Percentiles rank a stretch among this genome's conserved stretches.
phyloP scores from a whole-genome alignment of 1,140 invertebrate species.

The Epicauta chinensis region DNA sequence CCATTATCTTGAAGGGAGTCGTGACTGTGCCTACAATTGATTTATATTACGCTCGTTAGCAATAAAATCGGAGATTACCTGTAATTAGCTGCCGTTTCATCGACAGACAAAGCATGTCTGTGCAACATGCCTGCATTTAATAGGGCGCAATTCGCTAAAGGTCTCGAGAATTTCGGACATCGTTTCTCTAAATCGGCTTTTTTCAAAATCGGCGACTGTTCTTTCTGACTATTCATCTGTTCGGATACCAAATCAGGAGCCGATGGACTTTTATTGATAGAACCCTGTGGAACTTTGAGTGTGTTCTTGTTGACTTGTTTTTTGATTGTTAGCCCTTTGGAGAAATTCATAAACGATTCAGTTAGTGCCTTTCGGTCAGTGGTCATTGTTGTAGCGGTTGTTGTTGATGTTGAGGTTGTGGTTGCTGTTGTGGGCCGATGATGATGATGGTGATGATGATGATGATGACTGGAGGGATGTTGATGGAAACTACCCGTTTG shows the following conservation, averaged over 20 bases:
- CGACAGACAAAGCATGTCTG: constrained; percentile 56
- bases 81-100: constrained; percentile 47
- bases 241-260: constrained; percentile 35
- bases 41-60: background rate
- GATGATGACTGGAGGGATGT: constrained; percentile 20
- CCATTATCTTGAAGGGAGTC: constrained; percentile 50
- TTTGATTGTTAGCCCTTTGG: constrained; percentile 48
- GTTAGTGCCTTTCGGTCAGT: constrained; percentile 56
- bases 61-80: constrained; percentile 29
- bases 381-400: background rate
- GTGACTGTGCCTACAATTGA: constrained; percentile 40
- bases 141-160: constrained; percentile 45
- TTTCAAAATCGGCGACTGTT: constrained; percentile 16
- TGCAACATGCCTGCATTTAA: constrained; percentile 52
- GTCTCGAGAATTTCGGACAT: constrained; percentile 16
- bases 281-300: constrained; percentile 34
- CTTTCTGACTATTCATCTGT: constrained; percentile 8
- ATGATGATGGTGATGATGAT: too few species aligned
- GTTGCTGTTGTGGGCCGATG: too few species aligned
- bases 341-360: constrained; percentile 63
- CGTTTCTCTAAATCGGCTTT: constrained; percentile 30
- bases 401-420: too few species aligned
- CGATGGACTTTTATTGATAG: constrained; percentile 39
- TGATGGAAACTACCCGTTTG: constrained; percentile 42
- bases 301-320: constrained; percentile 20